These are phyloP conservation scores for Morbakka virulenta DNA, from an alignment of 30 jellyfish, hydroid and myxozoan species.

Conservation along the genomic window DNA sequence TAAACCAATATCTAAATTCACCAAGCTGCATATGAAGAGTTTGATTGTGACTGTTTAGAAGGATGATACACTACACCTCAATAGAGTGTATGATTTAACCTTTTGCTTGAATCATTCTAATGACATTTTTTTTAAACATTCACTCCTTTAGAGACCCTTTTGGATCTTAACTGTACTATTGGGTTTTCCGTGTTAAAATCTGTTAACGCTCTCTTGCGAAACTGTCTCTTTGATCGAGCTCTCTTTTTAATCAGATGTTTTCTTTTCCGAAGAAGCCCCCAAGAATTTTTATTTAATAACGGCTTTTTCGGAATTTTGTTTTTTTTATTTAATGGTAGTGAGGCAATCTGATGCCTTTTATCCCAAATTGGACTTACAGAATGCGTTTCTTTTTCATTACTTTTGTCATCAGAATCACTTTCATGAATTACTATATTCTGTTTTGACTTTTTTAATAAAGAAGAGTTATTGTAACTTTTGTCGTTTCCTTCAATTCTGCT, in stretches of 20 bases:
- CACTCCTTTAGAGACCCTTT: too few species aligned
- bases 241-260: background rate
- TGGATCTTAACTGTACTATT: too few species aligned
- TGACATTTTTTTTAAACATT: too few species aligned
- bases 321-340: background rate
- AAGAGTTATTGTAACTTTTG: background rate
- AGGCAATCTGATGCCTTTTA: background rate
- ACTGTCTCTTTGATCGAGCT: background rate
- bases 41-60: too few species aligned
- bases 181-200: too few species aligned
- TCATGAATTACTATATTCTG: background rate
- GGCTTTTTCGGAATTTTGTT: background rate
- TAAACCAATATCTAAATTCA: too few species aligned
- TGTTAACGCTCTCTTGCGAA: background rate
- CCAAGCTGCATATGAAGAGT: too few species aligned
- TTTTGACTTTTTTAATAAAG: background rate
- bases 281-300: background rate
- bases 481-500: too few species aligned
- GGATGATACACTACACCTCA: too few species aligned
- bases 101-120: too few species aligned
- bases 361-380: background rate
- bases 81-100: too few species aligned
- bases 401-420: background rate
- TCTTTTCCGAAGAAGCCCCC: background rate
- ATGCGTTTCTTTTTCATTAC: background rate